Evolutionary conservation across 1,140 invertebrate species (phyloP).

Genomic region (Bombus cullumanus): DNA sequence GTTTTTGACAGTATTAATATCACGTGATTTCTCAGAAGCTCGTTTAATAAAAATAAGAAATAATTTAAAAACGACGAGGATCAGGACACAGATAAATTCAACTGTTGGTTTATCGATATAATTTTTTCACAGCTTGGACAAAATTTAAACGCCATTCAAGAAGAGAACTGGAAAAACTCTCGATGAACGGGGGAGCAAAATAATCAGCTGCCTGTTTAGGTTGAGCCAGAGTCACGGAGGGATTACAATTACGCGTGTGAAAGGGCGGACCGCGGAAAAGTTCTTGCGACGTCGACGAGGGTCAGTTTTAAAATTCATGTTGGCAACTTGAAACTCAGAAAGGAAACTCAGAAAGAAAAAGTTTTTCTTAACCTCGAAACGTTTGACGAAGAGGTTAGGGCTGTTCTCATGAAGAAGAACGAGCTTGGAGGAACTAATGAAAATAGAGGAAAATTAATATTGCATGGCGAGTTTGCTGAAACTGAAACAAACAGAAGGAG

Average conservation of each 20-base stretch:
- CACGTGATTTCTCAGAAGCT: too few relatives aligned
- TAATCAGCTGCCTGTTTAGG: conserved; percentile 25
- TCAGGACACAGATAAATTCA: not conserved
- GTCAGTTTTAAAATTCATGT: conserved; percentile 19
- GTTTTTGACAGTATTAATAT: too few relatives aligned
- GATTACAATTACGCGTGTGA: conserved; percentile 24
- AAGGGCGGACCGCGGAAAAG: conserved; percentile 1
- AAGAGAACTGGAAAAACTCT: not conserved
- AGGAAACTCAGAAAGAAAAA: not conserved
- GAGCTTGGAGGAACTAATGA: not conserved
- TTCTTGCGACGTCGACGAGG: not conserved
- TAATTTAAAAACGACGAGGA: too few relatives aligned
- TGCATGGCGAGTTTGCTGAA: not conserved
- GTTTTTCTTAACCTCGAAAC: conserved; percentile 27
- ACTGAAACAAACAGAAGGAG: not conserved
- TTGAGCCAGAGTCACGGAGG: not conserved
- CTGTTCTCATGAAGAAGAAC: not conserved
- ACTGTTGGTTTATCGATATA: not conserved
- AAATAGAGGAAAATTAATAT: conserved; percentile 31
- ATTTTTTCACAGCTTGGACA: not conserved
- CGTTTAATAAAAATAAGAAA: too few relatives aligned
- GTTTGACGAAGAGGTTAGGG: conserved; percentile 9
- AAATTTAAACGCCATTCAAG: not conserved
- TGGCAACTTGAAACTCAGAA: not conserved
- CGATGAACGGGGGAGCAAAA: not conserved